These are phyloP conservation scores for Thereva nobilitata DNA, from an alignment of 2,888 invertebrate species.

Conservation along the genomic window DNA sequence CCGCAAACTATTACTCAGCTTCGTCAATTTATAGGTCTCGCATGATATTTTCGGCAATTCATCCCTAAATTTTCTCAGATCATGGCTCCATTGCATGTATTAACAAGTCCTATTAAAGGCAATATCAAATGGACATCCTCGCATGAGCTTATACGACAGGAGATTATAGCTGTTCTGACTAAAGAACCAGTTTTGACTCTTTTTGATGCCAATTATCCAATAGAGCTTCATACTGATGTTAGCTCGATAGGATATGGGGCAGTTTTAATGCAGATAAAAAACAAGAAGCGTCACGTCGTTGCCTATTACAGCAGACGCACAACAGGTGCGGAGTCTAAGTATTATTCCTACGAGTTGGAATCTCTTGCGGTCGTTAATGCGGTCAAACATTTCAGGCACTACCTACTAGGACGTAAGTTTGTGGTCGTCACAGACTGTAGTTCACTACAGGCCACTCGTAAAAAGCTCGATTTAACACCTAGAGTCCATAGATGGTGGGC, in stretches of 20 bases:
- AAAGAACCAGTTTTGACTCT: neutral
- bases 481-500: constrained; percentile 28
- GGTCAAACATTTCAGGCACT: constrained; percentile 5
- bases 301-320: constrained; percentile 21
- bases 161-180: neutral
- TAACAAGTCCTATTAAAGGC: neutral
- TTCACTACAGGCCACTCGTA: constrained; percentile 36
- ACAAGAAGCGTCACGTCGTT: neutral
- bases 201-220: neutral
- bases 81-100: neutral
- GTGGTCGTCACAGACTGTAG: constrained; percentile 32
- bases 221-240: constrained; percentile 1
- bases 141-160: neutral
- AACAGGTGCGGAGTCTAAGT: neutral
- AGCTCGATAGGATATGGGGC: neutral
- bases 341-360: constrained; percentile 23
- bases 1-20: constrained; percentile 44
- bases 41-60: constrained; percentile 43
- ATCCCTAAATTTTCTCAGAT: constrained; percentile 9
- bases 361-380: constrained; percentile 28
- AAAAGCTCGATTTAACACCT: constrained; percentile 44
- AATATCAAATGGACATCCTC: neutral
- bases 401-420: neutral
- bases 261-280: neutral
- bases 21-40: constrained; percentile 46